Percentiles rank a stretch among this genome's conserved stretches.
Conservation (phyloP, 1,140 invertebrate species). For the Psix sp. region DNA sequence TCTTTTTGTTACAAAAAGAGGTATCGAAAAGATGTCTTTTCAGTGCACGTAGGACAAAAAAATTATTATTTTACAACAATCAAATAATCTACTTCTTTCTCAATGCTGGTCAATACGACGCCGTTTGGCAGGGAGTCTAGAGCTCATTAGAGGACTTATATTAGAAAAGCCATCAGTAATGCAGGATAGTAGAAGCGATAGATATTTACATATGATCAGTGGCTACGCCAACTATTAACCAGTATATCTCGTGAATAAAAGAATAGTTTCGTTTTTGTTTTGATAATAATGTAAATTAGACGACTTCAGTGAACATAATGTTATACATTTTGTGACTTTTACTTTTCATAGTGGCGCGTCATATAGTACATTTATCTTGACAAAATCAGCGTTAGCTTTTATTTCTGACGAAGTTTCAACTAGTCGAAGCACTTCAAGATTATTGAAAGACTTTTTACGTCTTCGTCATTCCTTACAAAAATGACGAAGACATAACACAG, state of each 20-base stretch:
- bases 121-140: background rate
- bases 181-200: conserved; percentile 10
- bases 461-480: no score
- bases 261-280: conserved; percentile 24
- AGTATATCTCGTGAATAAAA: conserved; percentile 24
- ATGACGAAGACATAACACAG: no score
- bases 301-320: conserved; percentile 1
- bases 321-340: conserved; percentile 21
- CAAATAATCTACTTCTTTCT: conserved; percentile 7
- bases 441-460: no score
- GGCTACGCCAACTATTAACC: conserved; percentile 17
- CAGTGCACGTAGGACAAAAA: no score
- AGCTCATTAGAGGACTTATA: conserved; percentile 2
- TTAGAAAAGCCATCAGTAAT: conserved; percentile 15
- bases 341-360: conserved; percentile 16
- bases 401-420: conserved; percentile 7
- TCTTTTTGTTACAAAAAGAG: no score
- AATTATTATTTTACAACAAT: conserved; percentile 1
- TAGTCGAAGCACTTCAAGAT: conserved; percentile 1
- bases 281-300: conserved; percentile 5
- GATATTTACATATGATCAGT: conserved; percentile 17
- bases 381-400: conserved; percentile 23
- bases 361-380: conserved; percentile 14
- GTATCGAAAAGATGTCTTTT: no score
- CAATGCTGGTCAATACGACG: background rate